Evolutionary conservation across 2,888 invertebrate species (phyloP).

Genomic region (Lucinisca nassula): DNA sequence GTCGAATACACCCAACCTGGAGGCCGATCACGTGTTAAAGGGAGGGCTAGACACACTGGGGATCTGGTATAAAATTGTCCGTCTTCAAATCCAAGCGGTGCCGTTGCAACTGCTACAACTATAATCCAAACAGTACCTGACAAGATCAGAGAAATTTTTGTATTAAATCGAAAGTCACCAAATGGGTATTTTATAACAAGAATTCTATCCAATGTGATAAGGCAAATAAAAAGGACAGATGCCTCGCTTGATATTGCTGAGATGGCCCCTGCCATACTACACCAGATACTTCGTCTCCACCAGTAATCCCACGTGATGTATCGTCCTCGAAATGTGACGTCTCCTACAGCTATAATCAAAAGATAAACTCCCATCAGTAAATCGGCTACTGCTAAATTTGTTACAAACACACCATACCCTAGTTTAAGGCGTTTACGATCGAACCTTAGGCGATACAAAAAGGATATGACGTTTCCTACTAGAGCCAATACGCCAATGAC

Average conservation of each 20-base stretch:
- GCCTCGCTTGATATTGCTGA: conserved; percentile 89
- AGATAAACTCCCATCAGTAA: conserved; percentile 48
- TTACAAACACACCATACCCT: conserved; percentile 59
- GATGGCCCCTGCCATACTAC: conserved; percentile 70
- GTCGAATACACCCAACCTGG: neutral
- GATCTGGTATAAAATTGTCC: conserved; percentile 38
- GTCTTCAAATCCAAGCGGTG: too few relatives aligned
- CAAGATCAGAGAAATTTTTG: too few relatives aligned
- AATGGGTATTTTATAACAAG: conserved; percentile 90
- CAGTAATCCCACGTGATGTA: conserved; percentile 67
- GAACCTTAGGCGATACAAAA: neutral
- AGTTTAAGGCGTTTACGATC: conserved; percentile 28
- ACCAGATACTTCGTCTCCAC: conserved; percentile 69
- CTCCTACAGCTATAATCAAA: conserved; percentile 72
- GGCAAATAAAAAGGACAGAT: conserved; percentile 90
- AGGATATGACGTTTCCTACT: neutral
- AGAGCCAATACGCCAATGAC: neutral
- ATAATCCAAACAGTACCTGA: too few relatives aligned
- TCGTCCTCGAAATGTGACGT: conserved; percentile 56
- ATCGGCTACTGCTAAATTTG: conserved; percentile 62
- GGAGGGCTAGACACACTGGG: neutral
- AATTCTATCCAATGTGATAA: conserved; percentile 91
- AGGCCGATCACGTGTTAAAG: neutral
- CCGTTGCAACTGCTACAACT: too few relatives aligned
- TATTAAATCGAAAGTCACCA: conserved; percentile 75